Evolutionary conservation across 2,888 invertebrate species (phyloP), one percentile per base, ranked within the genome.

Genomic region (Scelioninae gen. 2): DNA sequence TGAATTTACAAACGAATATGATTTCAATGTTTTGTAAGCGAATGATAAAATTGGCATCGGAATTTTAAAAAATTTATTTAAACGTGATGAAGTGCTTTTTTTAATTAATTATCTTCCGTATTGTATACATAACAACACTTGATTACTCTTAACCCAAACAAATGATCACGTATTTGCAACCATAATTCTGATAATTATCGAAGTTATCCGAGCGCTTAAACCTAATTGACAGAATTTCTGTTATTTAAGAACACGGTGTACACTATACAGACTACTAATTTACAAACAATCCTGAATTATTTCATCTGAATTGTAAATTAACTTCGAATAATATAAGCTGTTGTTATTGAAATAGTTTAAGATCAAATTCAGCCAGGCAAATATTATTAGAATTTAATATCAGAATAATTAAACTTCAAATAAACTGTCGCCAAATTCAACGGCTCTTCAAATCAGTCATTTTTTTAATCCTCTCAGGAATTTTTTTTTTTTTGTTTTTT

Each of bases 341-440:
- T 45, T 16, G 45, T 64, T 64, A 64, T 53, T 45, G 45, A 43
- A 53, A 45, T 53, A 64, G 53, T 64, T 64, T 33, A 33, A 18
- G 15, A 57, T 41, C 19, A 57, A 28, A 48, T 60, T 60, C 39
- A 46, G 15, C 28, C 16, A 13, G 37, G 15, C n/a, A 45, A 19
- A 33, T 61, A 41, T 50, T 50, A 39, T 15, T 35, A 16, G 18
- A 18, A 18, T 45, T 15, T 15, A 33, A 31, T 9, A 31, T 9
- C 9, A 31, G 31, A 9, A 9, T 7, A 31, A 9, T 31, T 9
- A 31, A 9, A 9, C 10, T 4, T 31, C 9, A 31, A 4, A 31
- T 9, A 31, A 31, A 22, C 22, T 22, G 22, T 22, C 5, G 22
- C 22, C 22, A 22, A 22, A 22, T 22, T 22, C 5, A 22, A 5